Conservation (phyloP, 2,797 vertebrate genomes). For the Lepus oiostolus region DNA sequence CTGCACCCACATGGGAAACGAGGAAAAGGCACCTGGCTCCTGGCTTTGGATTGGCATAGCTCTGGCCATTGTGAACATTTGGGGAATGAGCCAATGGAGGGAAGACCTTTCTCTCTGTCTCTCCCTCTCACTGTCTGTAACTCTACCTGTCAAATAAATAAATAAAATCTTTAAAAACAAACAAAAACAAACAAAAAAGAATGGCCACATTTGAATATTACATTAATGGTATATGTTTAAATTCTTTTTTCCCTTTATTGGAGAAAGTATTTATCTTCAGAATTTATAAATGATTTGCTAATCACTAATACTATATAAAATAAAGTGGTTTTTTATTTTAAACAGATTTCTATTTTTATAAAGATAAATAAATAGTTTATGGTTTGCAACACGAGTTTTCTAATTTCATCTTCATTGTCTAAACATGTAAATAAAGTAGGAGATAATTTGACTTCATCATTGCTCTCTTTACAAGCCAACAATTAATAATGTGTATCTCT, state of each 20-base stretch:
- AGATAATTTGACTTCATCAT: neutral
- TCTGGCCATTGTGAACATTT: no score
- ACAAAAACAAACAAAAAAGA: neutral
- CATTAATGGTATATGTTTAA: constrained; percentile 3
- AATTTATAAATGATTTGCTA: neutral
- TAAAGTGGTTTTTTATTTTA: neutral
- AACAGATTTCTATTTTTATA: neutral
- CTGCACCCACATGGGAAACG: no score
- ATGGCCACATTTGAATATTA: constrained; percentile 49
- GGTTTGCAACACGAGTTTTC: neutral
- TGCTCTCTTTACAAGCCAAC: neutral
- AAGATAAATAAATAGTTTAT: neutral
- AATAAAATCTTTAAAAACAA: no score
- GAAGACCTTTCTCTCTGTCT: no score
- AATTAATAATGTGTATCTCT: neutral
- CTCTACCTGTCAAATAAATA: no score
- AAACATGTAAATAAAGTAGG: neutral
- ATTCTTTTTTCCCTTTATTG: neutral
- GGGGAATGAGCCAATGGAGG: no score
- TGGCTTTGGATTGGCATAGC: no score
- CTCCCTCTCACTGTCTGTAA: no score
- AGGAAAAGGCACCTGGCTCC: no score
- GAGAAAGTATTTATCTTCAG: neutral
- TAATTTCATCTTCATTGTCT: neutral
- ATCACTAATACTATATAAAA: neutral